Evolutionary conservation across 2,113 vertebrate species (phyloP).

Genomic region (Muntiacus reevesi): DNA sequence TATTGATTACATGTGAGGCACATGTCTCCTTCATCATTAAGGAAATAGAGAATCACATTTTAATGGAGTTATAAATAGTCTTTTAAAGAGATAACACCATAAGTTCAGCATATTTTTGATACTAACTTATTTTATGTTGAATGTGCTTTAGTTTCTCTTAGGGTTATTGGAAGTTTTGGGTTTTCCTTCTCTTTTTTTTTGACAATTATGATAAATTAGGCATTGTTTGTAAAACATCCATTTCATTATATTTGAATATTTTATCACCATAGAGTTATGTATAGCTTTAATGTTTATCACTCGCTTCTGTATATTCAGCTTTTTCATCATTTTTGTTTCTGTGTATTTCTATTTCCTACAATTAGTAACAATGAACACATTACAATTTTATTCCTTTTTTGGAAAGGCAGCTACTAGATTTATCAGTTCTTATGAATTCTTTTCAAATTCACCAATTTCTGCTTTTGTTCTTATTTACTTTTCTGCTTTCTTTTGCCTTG

Average conservation of each 20-base stretch:
- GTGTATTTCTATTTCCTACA: neutral
- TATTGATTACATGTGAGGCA: neutral
- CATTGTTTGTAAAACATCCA: neutral
- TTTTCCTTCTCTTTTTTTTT: neutral
- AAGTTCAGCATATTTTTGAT: neutral
- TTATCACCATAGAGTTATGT: neutral
- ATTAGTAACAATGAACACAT: neutral
- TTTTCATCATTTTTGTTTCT: neutral
- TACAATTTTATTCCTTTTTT: neutral
- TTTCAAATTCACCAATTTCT: neutral
- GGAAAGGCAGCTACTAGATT: neutral
- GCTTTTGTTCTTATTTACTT: neutral
- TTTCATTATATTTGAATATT: neutral
- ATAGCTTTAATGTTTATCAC: neutral
- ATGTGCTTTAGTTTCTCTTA: neutral
- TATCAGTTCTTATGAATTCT: neutral
- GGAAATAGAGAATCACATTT: neutral
- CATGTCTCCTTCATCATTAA: neutral
- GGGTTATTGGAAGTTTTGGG: neutral
- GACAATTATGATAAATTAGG: neutral
- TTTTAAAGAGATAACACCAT: neutral
- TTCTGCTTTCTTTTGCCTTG: neutral
- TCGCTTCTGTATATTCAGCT: neutral
- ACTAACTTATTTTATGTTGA: neutral
- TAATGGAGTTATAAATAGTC: neutral